A percentile compares a stretch with the other conserved stretches of the same genome.
Conservation (phyloP, 2,113 vertebrate genomes). For the Platysteira castanea region DNA sequence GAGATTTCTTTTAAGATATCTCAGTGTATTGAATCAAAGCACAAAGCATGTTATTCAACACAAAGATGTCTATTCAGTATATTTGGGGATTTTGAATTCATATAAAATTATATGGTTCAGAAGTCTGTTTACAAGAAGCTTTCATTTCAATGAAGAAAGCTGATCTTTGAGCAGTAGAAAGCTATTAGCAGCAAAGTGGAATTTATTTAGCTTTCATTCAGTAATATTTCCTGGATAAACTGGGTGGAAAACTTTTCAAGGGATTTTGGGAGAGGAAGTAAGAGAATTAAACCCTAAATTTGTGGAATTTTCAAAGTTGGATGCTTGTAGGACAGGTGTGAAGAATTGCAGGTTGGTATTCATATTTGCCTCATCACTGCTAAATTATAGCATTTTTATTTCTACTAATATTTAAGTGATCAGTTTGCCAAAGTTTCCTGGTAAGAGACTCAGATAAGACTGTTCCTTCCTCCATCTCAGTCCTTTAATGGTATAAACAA, state of each 20-base stretch:
- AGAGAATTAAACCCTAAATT: neutral
- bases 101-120: neutral
- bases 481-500: neutral
- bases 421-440: neutral
- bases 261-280: neutral
- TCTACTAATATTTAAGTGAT: neutral
- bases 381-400: neutral
- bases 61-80: neutral
- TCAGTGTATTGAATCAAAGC: neutral
- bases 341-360: neutral
- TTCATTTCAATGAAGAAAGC: neutral
- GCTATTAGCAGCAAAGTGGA: neutral
- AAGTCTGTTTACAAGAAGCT: neutral
- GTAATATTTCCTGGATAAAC: conserved; percentile 31
- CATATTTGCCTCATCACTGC: neutral
- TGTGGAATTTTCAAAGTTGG: neutral
- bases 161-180: neutral
- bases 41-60: neutral
- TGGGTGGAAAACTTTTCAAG: neutral
- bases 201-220: neutral
- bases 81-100: neutral
- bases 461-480: neutral
- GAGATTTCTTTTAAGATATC: neutral
- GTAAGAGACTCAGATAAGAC: conserved; percentile 31
- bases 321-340: neutral